Evolutionary conservation across 2,113 vertebrate species (phyloP), one percentile per base, ranked within the genome.

Genomic region (Narcine bancroftii): DNA sequence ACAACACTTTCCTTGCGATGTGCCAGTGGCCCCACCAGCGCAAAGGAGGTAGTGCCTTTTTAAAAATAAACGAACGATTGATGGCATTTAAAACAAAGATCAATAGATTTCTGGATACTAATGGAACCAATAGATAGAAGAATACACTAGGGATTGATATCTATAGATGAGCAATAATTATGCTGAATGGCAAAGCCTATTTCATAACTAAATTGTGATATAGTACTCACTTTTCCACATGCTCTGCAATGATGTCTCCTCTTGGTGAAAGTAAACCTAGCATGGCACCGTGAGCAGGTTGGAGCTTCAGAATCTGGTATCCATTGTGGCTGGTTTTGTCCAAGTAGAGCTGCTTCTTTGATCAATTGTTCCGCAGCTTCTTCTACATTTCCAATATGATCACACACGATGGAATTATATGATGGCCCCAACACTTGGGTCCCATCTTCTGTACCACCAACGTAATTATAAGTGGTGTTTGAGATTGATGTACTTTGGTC

Each of bases 161-260:
- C 19, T 69, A 24, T 19, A 69, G 56, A 69, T 69, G 56, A 60
- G 56, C 17, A 1, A 1, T 26, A 24, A 66, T 69, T 26, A 21
- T 24, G 24, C 26, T 66, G 17, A 69, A 60, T 5, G 56, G 19
- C 3, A 11, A n/a, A 11, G 60, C 1, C 5, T 19, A 69, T 69
- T 26, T 69, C 21, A 19, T 69, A 17, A 39, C 11, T 76, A 50
- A 56, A 60, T n/a, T 76, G 50, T 50, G 21, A 50, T 50, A 53
- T 4, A 26, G 6, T 33, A 94, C 97, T 94, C 95, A 99, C 99
- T 96, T 99, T 99, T 69, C 98, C 99, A 24, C 99, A 99, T 2
- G 99, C 98, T 93, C 99, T 96, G 94, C 99, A 99, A 94, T 99
- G 99, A 92, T 99, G 99, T 71, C 99, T 94, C 26, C 99, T 96